phyloP scores from a whole-genome alignment of 2,888 invertebrate genomes.

The Eremobia ochroleuca region DNA sequence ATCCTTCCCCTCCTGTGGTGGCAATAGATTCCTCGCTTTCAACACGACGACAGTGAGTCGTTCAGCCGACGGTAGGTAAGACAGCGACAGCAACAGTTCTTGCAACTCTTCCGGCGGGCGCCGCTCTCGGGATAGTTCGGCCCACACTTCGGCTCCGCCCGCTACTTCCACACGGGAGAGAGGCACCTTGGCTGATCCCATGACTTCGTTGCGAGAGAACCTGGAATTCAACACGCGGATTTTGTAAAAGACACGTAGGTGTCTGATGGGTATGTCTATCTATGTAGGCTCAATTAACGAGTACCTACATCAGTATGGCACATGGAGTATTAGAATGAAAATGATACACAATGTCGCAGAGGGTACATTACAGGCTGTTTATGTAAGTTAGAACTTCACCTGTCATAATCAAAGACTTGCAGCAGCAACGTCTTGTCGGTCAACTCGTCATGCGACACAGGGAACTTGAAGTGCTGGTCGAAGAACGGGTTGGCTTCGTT shows the following conservation, averaged over 20 bases:
- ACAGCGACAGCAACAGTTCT: slow-evolving; percentile 95
- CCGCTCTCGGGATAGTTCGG: slow-evolving; percentile 95
- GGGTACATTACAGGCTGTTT: background rate
- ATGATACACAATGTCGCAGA: background rate
- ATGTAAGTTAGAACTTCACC: slow-evolving; percentile 70
- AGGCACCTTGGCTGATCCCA: slow-evolving; percentile 95
- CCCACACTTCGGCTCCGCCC: slow-evolving; percentile 96
- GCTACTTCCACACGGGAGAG: slow-evolving; percentile 95
- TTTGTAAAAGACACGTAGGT: background rate
- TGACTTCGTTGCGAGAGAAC: slow-evolving; percentile 96
- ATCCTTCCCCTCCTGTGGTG: slow-evolving; percentile 92
- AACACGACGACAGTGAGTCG: slow-evolving; percentile 95
- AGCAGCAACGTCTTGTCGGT: slow-evolving; percentile 94
- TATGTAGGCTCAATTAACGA: too few species aligned
- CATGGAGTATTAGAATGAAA: background rate
- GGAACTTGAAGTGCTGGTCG: slow-evolving; percentile 98
- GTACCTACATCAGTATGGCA: background rate
- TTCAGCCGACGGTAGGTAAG: slow-evolving; percentile 97
- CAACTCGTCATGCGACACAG: slow-evolving; percentile 96
- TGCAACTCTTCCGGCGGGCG: slow-evolving; percentile 96
- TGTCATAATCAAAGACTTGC: slow-evolving; percentile 93
- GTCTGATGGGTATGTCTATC: background rate
- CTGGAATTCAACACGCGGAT: slow-evolving; percentile 77
- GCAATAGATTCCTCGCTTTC: slow-evolving; percentile 96
- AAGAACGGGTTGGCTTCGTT: slow-evolving; percentile 97